phyloP scores from a whole-genome alignment of 1,140 invertebrate species.

The Andrena cerasifolii region DNA sequence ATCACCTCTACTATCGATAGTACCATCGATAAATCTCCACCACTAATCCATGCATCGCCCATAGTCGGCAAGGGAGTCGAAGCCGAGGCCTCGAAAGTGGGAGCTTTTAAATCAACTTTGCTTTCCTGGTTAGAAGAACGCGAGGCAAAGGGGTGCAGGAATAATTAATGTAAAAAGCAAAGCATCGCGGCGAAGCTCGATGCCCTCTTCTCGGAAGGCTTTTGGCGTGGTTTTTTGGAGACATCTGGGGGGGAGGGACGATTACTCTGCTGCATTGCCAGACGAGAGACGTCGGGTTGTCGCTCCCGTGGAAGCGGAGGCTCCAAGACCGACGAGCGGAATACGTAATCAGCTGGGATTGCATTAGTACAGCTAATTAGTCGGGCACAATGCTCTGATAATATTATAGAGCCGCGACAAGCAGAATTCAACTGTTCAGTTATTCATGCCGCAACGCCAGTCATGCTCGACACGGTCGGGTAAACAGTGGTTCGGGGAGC shows the following conservation, averaged over 20 bases:
- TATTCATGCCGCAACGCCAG: conserved; percentile 74
- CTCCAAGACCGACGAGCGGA: conserved; percentile 63
- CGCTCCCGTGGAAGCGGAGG: conserved; percentile 24
- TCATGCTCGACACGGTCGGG: conserved; percentile 72
- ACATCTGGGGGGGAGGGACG: background rate
- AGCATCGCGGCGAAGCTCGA: too few species aligned
- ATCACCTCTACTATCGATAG: too few species aligned
- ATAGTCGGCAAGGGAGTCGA: too few species aligned
- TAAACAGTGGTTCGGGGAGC: conserved; percentile 60
- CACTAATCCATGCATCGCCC: too few species aligned
- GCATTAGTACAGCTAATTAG: conserved; percentile 76
- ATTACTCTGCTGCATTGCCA: background rate
- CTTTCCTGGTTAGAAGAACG: too few species aligned
- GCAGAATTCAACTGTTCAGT: conserved; percentile 72
- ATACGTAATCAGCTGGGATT: conserved; percentile 75
- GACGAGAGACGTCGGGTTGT: conserved; percentile 7
- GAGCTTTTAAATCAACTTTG: too few species aligned
- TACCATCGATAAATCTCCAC: too few species aligned
- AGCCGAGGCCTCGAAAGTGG: too few species aligned
- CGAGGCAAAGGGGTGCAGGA: too few species aligned
- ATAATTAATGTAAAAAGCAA: background rate
- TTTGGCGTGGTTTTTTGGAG: background rate
- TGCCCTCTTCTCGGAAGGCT: too few species aligned
- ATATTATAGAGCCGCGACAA: conserved; percentile 71
- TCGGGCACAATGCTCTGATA: conserved; percentile 76